These are phyloP conservation scores for Loriculus beryllinus DNA, from an alignment of 2,797 vertebrate species.

Conservation along the genomic window DNA sequence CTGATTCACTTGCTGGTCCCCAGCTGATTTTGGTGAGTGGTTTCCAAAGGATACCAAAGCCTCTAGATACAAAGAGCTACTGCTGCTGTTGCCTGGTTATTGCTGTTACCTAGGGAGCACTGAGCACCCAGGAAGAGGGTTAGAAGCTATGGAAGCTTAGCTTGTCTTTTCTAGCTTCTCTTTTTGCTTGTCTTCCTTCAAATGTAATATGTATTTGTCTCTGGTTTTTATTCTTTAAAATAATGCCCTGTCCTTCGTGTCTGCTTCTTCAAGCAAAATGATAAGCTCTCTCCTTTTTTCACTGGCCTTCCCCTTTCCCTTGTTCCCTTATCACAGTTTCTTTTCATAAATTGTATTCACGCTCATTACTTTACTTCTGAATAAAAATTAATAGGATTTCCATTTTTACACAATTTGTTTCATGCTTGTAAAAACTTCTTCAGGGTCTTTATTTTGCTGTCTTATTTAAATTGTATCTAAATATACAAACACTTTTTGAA, in stretches of 20 bases:
- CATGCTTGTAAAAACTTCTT: background rate
- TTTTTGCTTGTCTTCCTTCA: background rate
- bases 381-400: background rate
- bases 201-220: accelerated
- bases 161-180: background rate
- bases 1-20: background rate
- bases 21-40: background rate
- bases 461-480: background rate
- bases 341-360: background rate
- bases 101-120: background rate
- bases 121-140: background rate
- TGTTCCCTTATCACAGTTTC: accelerated
- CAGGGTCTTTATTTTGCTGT: background rate
- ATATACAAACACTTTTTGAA: background rate
- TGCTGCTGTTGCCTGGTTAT: background rate
- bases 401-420: background rate
- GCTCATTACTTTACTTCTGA: background rate
- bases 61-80: background rate
- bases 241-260: accelerated
- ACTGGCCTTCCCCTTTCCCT: background rate
- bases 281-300: background rate
- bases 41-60: background rate
- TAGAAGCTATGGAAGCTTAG: background rate
- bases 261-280: background rate
- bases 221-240: background rate